Conservation (phyloP, 1,140 invertebrate genomes). For the Ostrea denselamellosa region DNA sequence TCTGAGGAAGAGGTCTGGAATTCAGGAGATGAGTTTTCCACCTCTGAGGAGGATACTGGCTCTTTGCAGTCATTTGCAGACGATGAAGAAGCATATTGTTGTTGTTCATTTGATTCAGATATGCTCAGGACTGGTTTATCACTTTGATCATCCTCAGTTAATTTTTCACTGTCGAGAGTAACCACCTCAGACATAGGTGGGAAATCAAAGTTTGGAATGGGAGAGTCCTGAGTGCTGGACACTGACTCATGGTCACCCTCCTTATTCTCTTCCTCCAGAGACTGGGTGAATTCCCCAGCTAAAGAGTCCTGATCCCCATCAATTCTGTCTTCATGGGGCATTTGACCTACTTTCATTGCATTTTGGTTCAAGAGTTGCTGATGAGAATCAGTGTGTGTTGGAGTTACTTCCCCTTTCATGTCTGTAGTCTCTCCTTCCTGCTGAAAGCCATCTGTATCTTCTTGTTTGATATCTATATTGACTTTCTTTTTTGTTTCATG, state of each 20-base stretch:
- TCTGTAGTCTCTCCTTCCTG: neutral
- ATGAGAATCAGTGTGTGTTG: neutral
- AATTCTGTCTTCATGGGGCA: neutral
- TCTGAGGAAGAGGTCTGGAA: neutral
- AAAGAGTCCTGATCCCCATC: slow-evolving; percentile 52
- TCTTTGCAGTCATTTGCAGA: neutral
- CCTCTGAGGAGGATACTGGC: neutral
- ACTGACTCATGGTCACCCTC: neutral
- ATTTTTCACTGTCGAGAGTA: neutral
- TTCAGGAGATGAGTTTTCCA: neutral
- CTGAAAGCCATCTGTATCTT: neutral
- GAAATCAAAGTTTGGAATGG: slow-evolving; percentile 55
- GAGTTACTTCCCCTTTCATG: neutral
- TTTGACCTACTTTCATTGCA: neutral
- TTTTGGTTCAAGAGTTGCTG: slow-evolving; percentile 16
- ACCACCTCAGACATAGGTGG: slow-evolving; percentile 53
- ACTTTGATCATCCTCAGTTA: neutral
- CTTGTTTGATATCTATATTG: neutral
- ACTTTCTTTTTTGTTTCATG: neutral
- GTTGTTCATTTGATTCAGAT: neutral
- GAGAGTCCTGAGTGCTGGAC: slow-evolving; percentile 48
- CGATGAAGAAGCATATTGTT: neutral
- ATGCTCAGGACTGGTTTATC: neutral
- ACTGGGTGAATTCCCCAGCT: slow-evolving; percentile 45
- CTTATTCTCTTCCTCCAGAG: slow-evolving; percentile 40